phyloP scores from a whole-genome alignment of 2,888 invertebrate species.

The Pseudolycoriella hygida region DNA sequence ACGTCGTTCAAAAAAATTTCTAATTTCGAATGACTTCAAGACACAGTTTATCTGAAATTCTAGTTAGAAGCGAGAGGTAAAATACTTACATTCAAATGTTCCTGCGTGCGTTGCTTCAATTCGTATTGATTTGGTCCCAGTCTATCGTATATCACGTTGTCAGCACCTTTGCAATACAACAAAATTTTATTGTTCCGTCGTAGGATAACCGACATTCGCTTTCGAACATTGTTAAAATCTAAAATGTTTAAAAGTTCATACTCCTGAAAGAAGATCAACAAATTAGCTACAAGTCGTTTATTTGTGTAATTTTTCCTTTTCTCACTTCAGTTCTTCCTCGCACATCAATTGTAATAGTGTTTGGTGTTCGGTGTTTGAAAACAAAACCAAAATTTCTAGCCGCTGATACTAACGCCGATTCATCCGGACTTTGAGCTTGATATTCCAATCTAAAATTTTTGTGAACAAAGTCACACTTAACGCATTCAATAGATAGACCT shows the following conservation, averaged over 20 bases:
- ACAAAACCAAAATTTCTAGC: constrained; percentile 98
- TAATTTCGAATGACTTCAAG: too few species aligned
- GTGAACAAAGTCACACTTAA: not conserved
- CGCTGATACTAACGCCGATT: constrained; percentile 91
- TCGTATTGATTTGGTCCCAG: constrained; percentile 59
- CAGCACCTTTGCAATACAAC: constrained; percentile 95
- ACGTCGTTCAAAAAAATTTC: too few species aligned
- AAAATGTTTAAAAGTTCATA: constrained; percentile 94
- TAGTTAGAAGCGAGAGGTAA: too few species aligned
- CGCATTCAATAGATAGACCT: too few species aligned
- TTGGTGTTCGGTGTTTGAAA: constrained; percentile 82
- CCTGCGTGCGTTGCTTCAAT: constrained; percentile 66
- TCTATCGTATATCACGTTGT: constrained; percentile 93
- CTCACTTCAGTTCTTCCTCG: constrained; percentile 55
- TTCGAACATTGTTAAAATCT: constrained; percentile 97
- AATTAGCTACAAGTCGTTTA: not conserved
- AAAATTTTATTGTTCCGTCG: constrained; percentile 64
- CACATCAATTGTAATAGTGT: constrained; percentile 82
- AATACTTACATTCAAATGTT: constrained; percentile 80
- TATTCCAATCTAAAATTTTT: constrained; percentile 21
- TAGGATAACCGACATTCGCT: constrained; percentile 95
- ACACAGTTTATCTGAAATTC: too few species aligned
- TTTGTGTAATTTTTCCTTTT: not conserved
- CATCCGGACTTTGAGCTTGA: constrained; percentile 95
- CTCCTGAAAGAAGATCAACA: constrained; percentile 33